Evolutionary conservation across 2,888 invertebrate genomes (phyloP), one percentile per base, ranked within the genome.

Genomic region (Caenorhabditis panamensis): DNA sequence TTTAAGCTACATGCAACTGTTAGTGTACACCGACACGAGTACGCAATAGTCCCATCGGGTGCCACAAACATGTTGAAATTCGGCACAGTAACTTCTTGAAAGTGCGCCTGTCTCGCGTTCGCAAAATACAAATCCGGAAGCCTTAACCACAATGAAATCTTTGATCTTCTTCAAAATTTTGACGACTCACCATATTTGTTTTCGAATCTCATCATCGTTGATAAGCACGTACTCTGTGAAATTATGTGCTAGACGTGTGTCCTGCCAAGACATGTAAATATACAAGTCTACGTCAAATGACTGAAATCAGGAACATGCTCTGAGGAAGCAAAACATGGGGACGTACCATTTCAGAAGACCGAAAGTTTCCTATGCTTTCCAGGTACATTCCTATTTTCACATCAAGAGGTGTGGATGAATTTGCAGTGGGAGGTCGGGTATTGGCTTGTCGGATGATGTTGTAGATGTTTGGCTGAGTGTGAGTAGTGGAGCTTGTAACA

Each of bases 211-310:
- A 28, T 84, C 83, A 61, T 89, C 87, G 62, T 87, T 89, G 36
- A 89, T 84, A 22, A 89, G 76, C 26, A 89, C 85, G 63, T 88
- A 85, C 37, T 88, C 87, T 36, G 78, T 62, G 37, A 83, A 76
- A 61, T 86, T 87, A 78, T 89, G 88, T 20, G 83, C 61, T 11
- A 89, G 75, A 20, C 85, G 67, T 20, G 36, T 49, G 68, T 87
- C 87, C 31, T 62, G 75, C 87, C 87, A 87, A 2, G 84, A 83
- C 84, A 87, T 82, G 72, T 86, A 88, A 37, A 88, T 81, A 77
- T 89, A 89, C 53, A 89, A 68, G 81, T 89, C 89, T 44, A 87
- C 89, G 69, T 89, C 89, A 69, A 89, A 89, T 11, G 88, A 85
- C 89, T 88, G 81, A 79, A 85, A 84, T 72, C 54, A 78, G 26